Conservation (phyloP, 2,888 invertebrate genomes). For the Ellobium chinense region DNA sequence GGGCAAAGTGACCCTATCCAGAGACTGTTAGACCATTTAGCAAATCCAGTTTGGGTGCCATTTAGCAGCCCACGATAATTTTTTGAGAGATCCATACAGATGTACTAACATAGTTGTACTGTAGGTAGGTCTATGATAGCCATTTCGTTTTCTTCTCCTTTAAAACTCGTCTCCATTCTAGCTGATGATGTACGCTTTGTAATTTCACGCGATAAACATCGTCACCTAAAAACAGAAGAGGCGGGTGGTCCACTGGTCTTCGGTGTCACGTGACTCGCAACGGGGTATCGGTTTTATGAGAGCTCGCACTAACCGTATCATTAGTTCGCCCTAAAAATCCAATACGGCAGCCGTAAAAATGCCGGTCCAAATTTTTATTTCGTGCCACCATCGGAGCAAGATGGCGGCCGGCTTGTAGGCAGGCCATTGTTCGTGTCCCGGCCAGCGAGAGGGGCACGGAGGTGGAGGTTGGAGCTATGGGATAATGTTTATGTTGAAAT, state of each 20-base stretch:
- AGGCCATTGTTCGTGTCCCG: neutral
- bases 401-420: neutral
- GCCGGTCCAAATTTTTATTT: constrained; percentile 5
- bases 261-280: neutral
- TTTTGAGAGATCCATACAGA: too few relatives aligned
- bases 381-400: neutral
- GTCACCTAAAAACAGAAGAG: neutral
- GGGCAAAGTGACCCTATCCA: too few relatives aligned
- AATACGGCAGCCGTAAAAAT: constrained; percentile 9
- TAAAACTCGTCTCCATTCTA: too few relatives aligned
- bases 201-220: neutral
- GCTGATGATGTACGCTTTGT: too few relatives aligned
- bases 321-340: neutral
- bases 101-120: too few relatives aligned
- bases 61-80: too few relatives aligned
- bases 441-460: neutral
- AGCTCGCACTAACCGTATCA: neutral
- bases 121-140: too few relatives aligned
- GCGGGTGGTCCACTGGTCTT: neutral
- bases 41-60: too few relatives aligned
- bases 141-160: too few relatives aligned
- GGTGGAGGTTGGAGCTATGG: neutral
- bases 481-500: constrained; percentile 1
- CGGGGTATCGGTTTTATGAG: neutral
- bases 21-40: too few relatives aligned